Base-by-base conservation (phyloP, 2,797 vertebrate species). In the Falco concolor region DNA sequence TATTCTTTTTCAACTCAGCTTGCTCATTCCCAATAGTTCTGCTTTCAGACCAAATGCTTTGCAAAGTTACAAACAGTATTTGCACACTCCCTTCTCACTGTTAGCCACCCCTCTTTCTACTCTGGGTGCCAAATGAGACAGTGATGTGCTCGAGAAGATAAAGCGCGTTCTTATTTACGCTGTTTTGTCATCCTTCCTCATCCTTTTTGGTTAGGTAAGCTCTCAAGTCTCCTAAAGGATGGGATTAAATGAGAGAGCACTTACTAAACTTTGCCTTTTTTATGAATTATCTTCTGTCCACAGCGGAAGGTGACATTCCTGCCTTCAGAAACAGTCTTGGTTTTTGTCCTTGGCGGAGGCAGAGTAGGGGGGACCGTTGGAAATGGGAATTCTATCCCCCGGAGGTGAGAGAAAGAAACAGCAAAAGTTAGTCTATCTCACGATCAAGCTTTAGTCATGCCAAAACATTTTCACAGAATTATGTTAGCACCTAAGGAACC, bases 201-300 rank as follows among this genome's bases (percentile, higher is more conserved):
- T 10, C 36, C 10, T 13, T 42, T 68, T 32, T 8, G 53, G 54
- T 32, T 59, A 2, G 34, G 47, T 8, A 5, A 42, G 27, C 80
- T 56, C 76, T 54, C 23, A 30, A n/a, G 17, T 6, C 64, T 54
- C 45, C 57, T 49, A 2, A 8, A 40, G 60, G 80, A 25, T 40
- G 54, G 57, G 72, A 49, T 4, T 19, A 36, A 87, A 68, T 23
- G 15, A 20, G 1, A 22, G 19, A 73, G 15, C 53, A 99, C 99
- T 99, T 97, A 99, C 99, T 98, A 97, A 90, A 99, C 98, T 99
- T 99, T 99, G 97, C 99, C 99, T 97, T 98, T 99, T 97, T 99
- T 99, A 11, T 99, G 98, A 18, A 98, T 98, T 52, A 99, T 98
- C 98, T 99, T 99, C 97, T 98, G 99, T 56, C 99, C 99, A 1